These are phyloP conservation scores for Calameuta idolon DNA, from an alignment of 2,888 invertebrate species.

Conservation along the genomic window DNA sequence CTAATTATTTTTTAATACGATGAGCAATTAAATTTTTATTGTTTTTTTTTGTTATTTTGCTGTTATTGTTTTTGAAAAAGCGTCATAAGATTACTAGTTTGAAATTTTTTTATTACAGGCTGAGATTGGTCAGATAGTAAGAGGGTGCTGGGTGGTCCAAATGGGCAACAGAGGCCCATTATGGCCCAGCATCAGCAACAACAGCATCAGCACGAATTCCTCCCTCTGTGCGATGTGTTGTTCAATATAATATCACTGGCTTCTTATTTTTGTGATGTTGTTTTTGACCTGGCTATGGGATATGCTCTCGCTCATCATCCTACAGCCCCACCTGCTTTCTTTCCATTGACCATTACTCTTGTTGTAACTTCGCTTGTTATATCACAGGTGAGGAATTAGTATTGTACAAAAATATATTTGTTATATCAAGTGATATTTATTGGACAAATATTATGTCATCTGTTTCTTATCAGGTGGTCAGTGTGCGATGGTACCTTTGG, in stretches of 20 bases:
- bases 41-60: not conserved
- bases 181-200: constrained; percentile 63
- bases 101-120: constrained; percentile 10
- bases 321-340: constrained; percentile 50
- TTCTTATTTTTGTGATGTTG: constrained; percentile 91
- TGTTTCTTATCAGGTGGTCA: constrained; percentile 70
- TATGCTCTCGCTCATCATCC: constrained; percentile 80
- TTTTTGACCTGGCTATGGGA: constrained; percentile 88
- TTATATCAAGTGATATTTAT: not conserved
- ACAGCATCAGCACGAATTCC: constrained; percentile 74
- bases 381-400: constrained; percentile 72
- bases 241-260: constrained; percentile 92
- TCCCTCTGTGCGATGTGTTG: constrained; percentile 90
- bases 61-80: not conserved
- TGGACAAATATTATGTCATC: not conserved
- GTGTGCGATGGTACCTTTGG: constrained; percentile 80
- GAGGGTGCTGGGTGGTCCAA: constrained; percentile 56
- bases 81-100: not conserved
- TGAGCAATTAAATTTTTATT: not conserved
- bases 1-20: not conserved
- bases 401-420: not conserved
- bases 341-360: constrained; percentile 72
- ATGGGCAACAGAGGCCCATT: constrained; percentile 64
- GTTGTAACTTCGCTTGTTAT: constrained; percentile 80
- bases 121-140: constrained; percentile 35